These are phyloP conservation scores for Drepana arcuata DNA, from an alignment of 1,140 invertebrate species.

Conservation along the genomic window DNA sequence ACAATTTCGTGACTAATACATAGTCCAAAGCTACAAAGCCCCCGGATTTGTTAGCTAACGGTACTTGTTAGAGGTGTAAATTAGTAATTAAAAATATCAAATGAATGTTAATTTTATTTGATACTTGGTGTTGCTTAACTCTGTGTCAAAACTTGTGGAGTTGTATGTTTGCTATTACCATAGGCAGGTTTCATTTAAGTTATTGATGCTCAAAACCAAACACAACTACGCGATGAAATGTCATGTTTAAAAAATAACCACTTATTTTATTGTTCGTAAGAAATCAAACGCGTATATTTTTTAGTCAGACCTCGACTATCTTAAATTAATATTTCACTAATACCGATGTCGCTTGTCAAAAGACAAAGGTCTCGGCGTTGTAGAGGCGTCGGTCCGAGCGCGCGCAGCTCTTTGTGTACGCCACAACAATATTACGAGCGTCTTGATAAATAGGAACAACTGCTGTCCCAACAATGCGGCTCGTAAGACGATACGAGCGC, in stretches of 20 bases:
- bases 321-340: constrained; percentile 37
- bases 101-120: constrained; percentile 7
- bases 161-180: too few relatives aligned
- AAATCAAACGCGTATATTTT: too few relatives aligned
- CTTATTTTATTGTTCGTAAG: too few relatives aligned
- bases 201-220: too few relatives aligned
- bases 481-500: constrained; percentile 59
- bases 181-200: too few relatives aligned
- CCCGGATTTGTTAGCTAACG: constrained; percentile 19
- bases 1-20: constrained; percentile 55
- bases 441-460: constrained; percentile 67
- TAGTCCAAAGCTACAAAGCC: constrained; percentile 22
- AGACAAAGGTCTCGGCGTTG: constrained; percentile 42
- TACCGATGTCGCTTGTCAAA: constrained; percentile 42
- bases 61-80: constrained; percentile 17
- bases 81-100: constrained; percentile 11
- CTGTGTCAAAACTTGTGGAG: too few relatives aligned
- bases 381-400: constrained; percentile 29
- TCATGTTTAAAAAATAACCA: too few relatives aligned
- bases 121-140: too few relatives aligned
- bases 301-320: too few relatives aligned
- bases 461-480: constrained; percentile 57
- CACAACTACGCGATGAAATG: too few relatives aligned
- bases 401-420: constrained; percentile 36
- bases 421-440: constrained; percentile 61